Conservation (phyloP, 2,888 invertebrate genomes). For the Malthinus seriepunctatus region DNA sequence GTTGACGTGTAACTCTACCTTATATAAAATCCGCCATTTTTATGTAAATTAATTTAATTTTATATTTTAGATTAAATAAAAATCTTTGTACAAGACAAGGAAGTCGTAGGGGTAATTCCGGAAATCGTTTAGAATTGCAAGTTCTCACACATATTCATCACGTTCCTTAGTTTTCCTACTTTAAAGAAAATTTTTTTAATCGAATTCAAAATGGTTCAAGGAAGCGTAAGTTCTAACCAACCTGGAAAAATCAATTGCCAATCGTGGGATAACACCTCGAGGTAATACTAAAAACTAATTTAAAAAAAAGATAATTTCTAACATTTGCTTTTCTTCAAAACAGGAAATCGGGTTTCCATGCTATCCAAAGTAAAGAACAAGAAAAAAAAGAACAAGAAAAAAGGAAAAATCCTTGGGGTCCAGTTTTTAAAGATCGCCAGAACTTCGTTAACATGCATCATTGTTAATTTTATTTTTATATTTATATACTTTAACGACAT, state of each 20-base stretch:
- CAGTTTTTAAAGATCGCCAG: conserved; percentile 73
- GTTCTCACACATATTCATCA: conserved; percentile 83
- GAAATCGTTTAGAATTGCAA: conserved; percentile 81
- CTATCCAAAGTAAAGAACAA: conserved; percentile 51
- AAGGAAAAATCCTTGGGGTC: conserved; percentile 63
- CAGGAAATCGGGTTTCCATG: conserved; percentile 49
- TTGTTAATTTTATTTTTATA: conserved; percentile 45
- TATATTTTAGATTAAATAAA: conserved; percentile 48
- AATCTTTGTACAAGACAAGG: conserved; percentile 81
- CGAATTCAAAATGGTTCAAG: conserved; percentile 49
- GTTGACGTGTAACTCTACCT: too few species aligned
- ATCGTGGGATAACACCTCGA: conserved; percentile 42
- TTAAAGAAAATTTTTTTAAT: not conserved
- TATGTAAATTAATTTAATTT: not conserved
- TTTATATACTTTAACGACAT: conserved; percentile 2
- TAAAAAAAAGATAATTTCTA: not conserved
- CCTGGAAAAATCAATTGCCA: conserved; percentile 30
- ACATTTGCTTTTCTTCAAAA: conserved; percentile 4
- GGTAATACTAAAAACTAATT: conserved; percentile 32
- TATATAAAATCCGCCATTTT: too few species aligned
- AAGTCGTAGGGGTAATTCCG: conserved; percentile 82
- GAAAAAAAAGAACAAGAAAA: conserved; percentile 40
- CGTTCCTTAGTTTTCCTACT: conserved; percentile 68
- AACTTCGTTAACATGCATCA: conserved; percentile 74
- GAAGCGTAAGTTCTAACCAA: conserved; percentile 33